A percentile compares a stretch with the other conserved stretches of the same genome.
phyloP scores from a whole-genome alignment of 1,140 invertebrate species.

The Ooceraea biroi region DNA sequence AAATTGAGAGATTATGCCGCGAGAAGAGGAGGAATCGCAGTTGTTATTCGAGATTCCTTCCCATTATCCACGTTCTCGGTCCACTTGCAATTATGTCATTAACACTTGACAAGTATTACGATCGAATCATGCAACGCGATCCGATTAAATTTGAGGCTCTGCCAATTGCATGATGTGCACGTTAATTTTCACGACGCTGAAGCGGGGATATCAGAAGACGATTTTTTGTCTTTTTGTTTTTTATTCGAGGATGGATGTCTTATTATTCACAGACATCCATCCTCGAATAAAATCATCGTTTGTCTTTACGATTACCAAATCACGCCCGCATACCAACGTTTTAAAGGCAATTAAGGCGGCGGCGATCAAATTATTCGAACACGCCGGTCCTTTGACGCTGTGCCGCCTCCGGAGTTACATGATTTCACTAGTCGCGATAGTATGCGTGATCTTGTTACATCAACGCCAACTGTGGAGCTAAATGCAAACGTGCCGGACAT shows the following conservation, averaged over 20 bases:
- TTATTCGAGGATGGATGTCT: slow-evolving; percentile 5
- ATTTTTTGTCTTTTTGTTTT: neutral
- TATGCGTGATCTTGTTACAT: slow-evolving; percentile 45
- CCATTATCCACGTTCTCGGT: neutral
- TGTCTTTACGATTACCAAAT: slow-evolving; percentile 36
- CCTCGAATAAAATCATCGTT: too few species aligned
- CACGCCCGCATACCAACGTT: slow-evolving; percentile 30
- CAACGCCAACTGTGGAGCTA: neutral
- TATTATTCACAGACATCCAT: slow-evolving; percentile 22
- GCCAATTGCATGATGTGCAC: too few species aligned
- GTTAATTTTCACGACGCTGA: neutral
- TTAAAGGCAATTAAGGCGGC: slow-evolving; percentile 49
- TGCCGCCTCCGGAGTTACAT: slow-evolving; percentile 40
- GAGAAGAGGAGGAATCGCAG: neutral
- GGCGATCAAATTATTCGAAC: slow-evolving; percentile 58
- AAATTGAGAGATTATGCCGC: slow-evolving; percentile 69
- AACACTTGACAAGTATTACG: neutral
- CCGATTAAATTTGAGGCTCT: too few species aligned
- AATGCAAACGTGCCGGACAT: slow-evolving; percentile 3
- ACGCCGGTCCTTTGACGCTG: slow-evolving; percentile 29
- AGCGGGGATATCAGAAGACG: neutral
- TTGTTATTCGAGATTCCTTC: slow-evolving; percentile 30
- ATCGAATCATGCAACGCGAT: too few species aligned
- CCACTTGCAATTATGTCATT: neutral
- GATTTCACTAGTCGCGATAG: slow-evolving; percentile 23